Conservation (phyloP, 1,140 invertebrate species). For the Bacillus rossius region DNA sequence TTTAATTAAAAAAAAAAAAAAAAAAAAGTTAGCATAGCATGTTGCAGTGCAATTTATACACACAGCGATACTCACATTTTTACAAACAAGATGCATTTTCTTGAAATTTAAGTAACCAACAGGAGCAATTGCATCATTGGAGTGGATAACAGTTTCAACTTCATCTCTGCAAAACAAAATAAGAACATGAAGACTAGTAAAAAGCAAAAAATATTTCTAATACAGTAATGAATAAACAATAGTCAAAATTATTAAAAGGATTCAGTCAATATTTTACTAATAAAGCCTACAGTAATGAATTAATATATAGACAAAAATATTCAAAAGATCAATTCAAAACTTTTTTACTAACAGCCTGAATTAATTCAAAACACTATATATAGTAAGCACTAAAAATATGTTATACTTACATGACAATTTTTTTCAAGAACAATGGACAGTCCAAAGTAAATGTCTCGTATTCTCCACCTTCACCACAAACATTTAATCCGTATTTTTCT, state of each 20-base stretch:
- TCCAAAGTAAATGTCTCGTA: conserved; percentile 98
- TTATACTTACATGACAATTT: conserved; percentile 79
- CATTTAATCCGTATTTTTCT: conserved; percentile 92
- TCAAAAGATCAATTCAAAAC: too few relatives aligned
- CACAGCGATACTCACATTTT: conserved; percentile 40
- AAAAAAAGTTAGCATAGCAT: too few relatives aligned
- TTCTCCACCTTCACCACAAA: conserved; percentile 98
- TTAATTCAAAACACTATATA: too few relatives aligned
- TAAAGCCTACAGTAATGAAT: neutral
- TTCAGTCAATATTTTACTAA: too few relatives aligned
- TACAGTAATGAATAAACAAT: conserved; percentile 12
- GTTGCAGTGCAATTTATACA: too few relatives aligned
- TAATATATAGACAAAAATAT: too few relatives aligned
- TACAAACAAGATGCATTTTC: conserved; percentile 69
- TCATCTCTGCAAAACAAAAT: conserved; percentile 66
- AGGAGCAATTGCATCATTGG: conserved; percentile 85
- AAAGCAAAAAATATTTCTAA: conserved; percentile 5
- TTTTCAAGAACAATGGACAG: conserved; percentile 91
- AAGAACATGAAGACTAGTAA: conserved; percentile 12
- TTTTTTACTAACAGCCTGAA: too few relatives aligned
- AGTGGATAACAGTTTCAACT: conserved; percentile 80
- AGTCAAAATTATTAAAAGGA: conserved; percentile 20
- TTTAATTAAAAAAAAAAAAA: too few relatives aligned
- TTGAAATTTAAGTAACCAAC: conserved; percentile 89
- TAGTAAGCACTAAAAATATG: too few relatives aligned